Conservation (phyloP, 2,113 vertebrate genomes). For the Bos javanicus region DNA sequence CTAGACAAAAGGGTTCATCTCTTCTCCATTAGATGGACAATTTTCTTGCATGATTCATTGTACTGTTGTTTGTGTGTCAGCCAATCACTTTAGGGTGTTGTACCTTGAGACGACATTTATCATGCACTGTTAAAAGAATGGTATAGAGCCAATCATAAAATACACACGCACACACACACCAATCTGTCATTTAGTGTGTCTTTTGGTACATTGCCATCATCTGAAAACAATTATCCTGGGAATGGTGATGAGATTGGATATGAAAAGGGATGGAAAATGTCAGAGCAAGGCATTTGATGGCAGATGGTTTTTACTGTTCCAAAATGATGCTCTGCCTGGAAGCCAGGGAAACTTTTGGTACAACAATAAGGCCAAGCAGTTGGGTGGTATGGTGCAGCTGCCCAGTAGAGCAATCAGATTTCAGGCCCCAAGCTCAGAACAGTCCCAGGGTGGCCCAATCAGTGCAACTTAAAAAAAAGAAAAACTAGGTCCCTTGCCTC, state of each 20-base stretch:
- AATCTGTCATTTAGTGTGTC: not conserved
- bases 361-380: not conserved
- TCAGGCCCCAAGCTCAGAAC: not conserved
- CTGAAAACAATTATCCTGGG: conserved; percentile 39
- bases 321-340: not conserved
- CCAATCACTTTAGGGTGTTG: not conserved
- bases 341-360: not conserved
- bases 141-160: not conserved
- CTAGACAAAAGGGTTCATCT: not conserved
- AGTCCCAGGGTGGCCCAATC: not conserved
- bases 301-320: not conserved
- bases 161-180: not conserved
- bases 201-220: not conserved
- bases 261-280: conserved; percentile 29
- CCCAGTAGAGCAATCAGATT: not conserved
- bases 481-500: not conserved
- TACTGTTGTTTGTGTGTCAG: not conserved
- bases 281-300: not conserved
- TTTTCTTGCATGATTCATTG: not conserved
- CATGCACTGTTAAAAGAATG: not conserved
- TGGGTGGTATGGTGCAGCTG: not conserved
- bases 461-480: not conserved
- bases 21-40: not conserved
- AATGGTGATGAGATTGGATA: not conserved
- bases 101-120: not conserved